Conservation (phyloP, 2,113 vertebrate genomes). For the Chrysemys picta region DNA sequence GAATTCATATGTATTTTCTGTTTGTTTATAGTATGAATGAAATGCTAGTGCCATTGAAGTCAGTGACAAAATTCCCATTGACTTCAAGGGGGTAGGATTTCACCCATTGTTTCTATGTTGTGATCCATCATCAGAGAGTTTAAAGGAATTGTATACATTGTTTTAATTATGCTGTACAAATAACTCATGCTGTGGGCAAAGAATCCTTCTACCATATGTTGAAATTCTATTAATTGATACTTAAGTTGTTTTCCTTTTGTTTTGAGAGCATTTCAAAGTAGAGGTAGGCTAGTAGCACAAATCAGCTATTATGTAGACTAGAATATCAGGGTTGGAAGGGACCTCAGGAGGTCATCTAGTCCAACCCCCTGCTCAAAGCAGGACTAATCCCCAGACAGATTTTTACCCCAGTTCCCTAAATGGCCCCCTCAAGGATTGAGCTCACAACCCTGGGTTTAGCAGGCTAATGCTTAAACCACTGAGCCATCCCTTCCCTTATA, state of each 20-base stretch:
- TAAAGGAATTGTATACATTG: background rate
- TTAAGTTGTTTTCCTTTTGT: background rate
- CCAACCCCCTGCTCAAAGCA: too few relatives aligned
- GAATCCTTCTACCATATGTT: background rate
- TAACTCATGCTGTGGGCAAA: background rate
- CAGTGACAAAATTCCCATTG: fast-evolving
- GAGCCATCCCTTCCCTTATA: too few relatives aligned
- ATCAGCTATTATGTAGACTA: background rate
- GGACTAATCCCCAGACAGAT: too few relatives aligned
- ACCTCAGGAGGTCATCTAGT: too few relatives aligned
- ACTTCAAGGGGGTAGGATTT: background rate
- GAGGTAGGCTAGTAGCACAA: background rate
- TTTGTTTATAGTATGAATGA: background rate
- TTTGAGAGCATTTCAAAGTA: background rate
- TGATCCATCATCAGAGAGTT: background rate
- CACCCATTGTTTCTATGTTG: background rate
- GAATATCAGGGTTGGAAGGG: too few relatives aligned
- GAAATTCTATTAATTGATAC: background rate
- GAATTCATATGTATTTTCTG: background rate
- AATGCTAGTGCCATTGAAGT: background rate
- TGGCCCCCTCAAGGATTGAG: too few relatives aligned
- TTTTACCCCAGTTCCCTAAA: too few relatives aligned
- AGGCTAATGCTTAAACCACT: too few relatives aligned
- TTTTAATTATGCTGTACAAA: background rate
- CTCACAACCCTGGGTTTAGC: too few relatives aligned